Evolutionary conservation across 2,888 invertebrate species (phyloP).

Genomic region (Automeris io): DNA sequence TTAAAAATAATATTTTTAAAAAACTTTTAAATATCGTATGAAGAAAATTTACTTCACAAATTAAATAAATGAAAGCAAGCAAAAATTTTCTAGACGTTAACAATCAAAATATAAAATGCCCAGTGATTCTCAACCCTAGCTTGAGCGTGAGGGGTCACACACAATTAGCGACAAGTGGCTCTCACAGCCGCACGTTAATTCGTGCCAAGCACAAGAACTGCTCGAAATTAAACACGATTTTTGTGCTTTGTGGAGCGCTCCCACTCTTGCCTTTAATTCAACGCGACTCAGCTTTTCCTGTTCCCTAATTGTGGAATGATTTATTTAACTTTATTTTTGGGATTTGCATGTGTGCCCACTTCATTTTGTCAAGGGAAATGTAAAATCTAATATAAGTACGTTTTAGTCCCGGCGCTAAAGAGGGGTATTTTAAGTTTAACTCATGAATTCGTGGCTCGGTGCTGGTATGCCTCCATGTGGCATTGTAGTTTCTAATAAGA

Average conservation of each 20-base stretch:
- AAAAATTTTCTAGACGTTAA: neutral
- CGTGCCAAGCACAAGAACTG: conserved; percentile 43
- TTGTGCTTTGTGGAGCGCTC: conserved; percentile 28
- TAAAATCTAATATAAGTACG: no score
- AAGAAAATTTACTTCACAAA: no score
- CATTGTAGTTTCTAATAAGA: no score
- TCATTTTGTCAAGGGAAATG: neutral
- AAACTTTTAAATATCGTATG: no score
- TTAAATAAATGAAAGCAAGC: no score
- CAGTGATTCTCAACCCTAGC: conserved; percentile 5
- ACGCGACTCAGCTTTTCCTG: conserved; percentile 31
- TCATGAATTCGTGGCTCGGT: no score
- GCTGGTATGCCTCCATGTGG: no score
- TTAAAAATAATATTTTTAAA: no score
- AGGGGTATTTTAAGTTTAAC: no score
- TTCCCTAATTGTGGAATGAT: conserved; percentile 38
- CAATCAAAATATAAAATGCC: neutral
- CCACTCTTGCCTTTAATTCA: conserved; percentile 40
- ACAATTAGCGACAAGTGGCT: conserved; percentile 59
- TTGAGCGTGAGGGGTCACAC: conserved; percentile 29
- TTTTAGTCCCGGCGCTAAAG: no score
- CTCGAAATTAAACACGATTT: conserved; percentile 57
- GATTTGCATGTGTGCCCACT: neutral
- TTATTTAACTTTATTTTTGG: conserved; percentile 22
- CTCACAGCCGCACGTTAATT: conserved; percentile 52